Conservation (phyloP, 2,113 vertebrate genomes). For the Zapus hudsonius region DNA sequence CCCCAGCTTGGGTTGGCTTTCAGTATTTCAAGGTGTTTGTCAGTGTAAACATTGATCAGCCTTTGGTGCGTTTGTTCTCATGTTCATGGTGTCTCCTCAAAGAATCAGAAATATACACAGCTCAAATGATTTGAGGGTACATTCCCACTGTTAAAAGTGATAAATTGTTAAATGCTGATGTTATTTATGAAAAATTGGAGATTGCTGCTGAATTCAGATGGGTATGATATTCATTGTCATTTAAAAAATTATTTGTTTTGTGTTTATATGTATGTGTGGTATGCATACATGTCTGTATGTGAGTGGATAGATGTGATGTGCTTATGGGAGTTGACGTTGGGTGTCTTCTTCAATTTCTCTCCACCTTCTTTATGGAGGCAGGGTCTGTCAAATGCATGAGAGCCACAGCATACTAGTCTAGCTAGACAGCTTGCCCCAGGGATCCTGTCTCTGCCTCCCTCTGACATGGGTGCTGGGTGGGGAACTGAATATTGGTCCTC, state of each 20-base stretch:
- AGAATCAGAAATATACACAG: constrained; percentile 60
- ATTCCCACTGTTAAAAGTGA: constrained; percentile 40
- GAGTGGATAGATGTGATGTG: too few relatives aligned
- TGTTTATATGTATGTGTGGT: too few relatives aligned
- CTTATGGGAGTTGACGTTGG: too few relatives aligned
- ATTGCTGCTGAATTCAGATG: constrained; percentile 83
- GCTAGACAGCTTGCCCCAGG: too few relatives aligned
- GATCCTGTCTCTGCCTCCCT: too few relatives aligned
- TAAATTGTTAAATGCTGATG: constrained; percentile 70
- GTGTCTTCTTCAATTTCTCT: too few relatives aligned
- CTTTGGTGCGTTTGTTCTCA: background rate
- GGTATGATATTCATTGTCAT: constrained; percentile 37
- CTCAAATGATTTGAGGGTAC: constrained; percentile 45
- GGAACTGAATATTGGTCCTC: background rate
- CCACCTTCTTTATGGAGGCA: too few relatives aligned
- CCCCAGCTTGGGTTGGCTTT: constrained; percentile 65
- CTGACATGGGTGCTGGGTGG: too few relatives aligned
- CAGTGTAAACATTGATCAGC: constrained; percentile 62
- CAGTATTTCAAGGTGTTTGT: constrained; percentile 72
- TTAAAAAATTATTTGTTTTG: too few relatives aligned
- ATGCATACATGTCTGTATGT: too few relatives aligned
- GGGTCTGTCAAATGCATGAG: too few relatives aligned
- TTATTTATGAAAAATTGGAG: constrained; percentile 82
- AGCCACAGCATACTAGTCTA: too few relatives aligned
- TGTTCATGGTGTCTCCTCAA: constrained; percentile 36